Evolutionary conservation across 2,113 vertebrate species (phyloP).

Genomic region (Nyctereutes procyonoides): DNA sequence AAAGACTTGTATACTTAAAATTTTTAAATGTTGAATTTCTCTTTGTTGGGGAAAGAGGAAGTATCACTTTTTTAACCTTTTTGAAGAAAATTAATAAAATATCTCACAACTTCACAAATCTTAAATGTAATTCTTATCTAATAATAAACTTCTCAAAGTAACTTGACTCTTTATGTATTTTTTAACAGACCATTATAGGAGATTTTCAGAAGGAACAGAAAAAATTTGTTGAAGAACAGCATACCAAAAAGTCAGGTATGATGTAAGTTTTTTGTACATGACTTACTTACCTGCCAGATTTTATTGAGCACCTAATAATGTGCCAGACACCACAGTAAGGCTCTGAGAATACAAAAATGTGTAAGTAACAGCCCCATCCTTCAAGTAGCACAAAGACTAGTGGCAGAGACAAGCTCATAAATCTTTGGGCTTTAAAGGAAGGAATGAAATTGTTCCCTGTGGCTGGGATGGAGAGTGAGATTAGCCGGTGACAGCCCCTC

Average conservation of each 20-base stretch:
- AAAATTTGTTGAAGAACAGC: constrained; percentile 98
- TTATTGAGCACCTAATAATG: not conserved
- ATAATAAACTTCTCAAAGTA: constrained; percentile 49
- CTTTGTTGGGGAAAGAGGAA: not conserved
- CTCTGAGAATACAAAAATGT: constrained; percentile 3
- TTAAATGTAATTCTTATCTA: constrained; percentile 52
- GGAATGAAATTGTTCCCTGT: not conserved
- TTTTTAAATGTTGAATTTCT: not conserved
- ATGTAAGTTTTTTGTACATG: not conserved
- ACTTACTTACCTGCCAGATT: not conserved
- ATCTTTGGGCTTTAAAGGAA: not conserved
- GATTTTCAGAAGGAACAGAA: constrained; percentile 99
- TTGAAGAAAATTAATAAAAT: constrained; percentile 26
- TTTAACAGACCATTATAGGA: constrained; percentile 95
- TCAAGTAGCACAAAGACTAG: not conserved
- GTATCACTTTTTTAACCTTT: constrained; percentile 16
- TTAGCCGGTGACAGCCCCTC: not conserved
- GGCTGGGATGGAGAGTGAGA: not conserved
- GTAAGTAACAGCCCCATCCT: not conserved
- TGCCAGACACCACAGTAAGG: not conserved
- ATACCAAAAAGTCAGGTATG: constrained; percentile 95
- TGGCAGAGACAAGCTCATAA: not conserved
- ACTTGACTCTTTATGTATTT: constrained; percentile 59
- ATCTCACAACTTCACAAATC: constrained; percentile 3
- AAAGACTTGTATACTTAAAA: not conserved